Percentiles rank a stretch among this genome's conserved stretches.
phyloP scores from a whole-genome alignment of 2,888 invertebrate genomes.

The Pterobdella sp. region DNA sequence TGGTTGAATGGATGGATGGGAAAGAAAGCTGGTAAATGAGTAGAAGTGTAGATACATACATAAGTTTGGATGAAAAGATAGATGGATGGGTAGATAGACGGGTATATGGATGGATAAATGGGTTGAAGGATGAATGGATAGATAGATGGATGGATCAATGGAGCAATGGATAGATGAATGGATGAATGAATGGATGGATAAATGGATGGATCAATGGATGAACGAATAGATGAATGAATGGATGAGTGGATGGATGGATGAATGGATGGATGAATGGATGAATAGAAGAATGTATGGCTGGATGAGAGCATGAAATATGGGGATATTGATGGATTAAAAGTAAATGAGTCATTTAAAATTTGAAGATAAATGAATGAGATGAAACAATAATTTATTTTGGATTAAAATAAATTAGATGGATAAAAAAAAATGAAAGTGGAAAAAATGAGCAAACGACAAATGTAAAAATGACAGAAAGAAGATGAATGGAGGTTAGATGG shows the following conservation, averaged over 20 bases:
- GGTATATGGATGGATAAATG: no score
- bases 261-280: background rate
- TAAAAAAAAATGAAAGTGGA: no score
- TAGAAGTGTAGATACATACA: background rate
- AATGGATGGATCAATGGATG: background rate
- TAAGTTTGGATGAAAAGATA: background rate
- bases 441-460: no score
- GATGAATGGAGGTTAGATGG: no score
- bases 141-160: background rate
- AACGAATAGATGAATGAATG: background rate
- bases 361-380: no score
- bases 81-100: background rate
- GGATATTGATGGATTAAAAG: background rate
- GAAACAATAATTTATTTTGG: no score
- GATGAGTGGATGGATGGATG: background rate
- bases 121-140: background rate
- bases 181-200: background rate
- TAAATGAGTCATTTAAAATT: no score
- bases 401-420: no score
- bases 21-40: background rate
- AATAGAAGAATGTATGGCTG: background rate
- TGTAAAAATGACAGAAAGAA: no score
- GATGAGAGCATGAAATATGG: background rate
- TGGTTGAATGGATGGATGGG: background rate
- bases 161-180: background rate